These are phyloP conservation scores for Drosophila melanica DNA, from an alignment of 1,140 invertebrate genomes.

Conservation along the genomic window DNA sequence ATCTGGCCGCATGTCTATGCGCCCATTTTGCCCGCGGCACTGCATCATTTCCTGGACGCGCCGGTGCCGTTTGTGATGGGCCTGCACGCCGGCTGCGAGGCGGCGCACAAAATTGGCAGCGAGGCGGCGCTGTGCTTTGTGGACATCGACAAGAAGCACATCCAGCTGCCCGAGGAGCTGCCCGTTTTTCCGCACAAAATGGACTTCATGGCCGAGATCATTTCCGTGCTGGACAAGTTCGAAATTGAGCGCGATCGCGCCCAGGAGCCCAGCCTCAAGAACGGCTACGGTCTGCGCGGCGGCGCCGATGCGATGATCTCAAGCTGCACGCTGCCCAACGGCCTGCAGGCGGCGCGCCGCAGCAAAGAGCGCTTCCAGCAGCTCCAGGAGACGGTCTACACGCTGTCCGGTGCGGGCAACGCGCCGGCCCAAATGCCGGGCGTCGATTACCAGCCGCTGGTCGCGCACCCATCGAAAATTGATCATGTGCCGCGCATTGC, in stretches of 20 bases:
- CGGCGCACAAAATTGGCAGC: conserved; percentile 85
- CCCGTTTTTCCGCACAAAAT: conserved; percentile 95
- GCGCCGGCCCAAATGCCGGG: conserved; percentile 44
- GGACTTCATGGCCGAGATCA: conserved; percentile 94
- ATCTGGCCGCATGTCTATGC: conserved; percentile 99
- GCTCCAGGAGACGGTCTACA: conserved; percentile 78
- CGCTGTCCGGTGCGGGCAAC: conserved; percentile 46
- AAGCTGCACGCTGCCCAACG: conserved; percentile 86
- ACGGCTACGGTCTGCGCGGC: conserved; percentile 81
- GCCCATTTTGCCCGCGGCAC: conserved; percentile 97
- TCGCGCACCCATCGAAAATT: conserved; percentile 77
- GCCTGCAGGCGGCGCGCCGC: conserved; percentile 81
- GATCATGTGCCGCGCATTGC: conserved; percentile 81
- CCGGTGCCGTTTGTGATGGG: conserved; percentile 99
- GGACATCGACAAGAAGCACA: conserved; percentile 95
- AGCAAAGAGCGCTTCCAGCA: conserved; percentile 79
- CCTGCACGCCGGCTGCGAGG: conserved; percentile 86
- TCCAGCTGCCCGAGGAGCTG: conserved; percentile 97
- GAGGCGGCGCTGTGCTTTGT: conserved; percentile 97
- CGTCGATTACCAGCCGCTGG: conserved; percentile 78
- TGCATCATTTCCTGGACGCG: conserved; percentile 98
- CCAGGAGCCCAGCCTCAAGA: conserved; percentile 64
- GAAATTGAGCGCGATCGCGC: conserved; percentile 77
- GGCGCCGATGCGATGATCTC: conserved; percentile 86
- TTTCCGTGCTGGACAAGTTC: conserved; percentile 91